phyloP scores from a whole-genome alignment of 2,113 vertebrate species.

The Takifugu bimaculatus region DNA sequence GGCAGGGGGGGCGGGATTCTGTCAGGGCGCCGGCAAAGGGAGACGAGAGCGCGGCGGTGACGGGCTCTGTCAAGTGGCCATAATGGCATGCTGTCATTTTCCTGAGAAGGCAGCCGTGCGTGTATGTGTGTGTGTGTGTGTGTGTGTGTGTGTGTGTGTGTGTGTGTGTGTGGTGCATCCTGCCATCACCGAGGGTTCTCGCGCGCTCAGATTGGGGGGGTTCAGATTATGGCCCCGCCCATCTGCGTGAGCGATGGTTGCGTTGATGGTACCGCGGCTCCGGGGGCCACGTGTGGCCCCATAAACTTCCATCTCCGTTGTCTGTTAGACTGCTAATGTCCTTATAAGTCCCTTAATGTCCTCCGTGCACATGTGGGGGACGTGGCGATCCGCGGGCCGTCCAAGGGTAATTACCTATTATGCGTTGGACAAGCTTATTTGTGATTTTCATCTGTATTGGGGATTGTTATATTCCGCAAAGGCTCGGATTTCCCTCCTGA shows the following conservation, averaged over 20 bases:
- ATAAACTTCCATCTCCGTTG: conserved; percentile 61
- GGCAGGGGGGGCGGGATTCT: conserved; percentile 51
- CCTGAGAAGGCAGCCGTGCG: conserved; percentile 41
- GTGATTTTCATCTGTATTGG: conserved; percentile 45
- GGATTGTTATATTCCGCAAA: conserved; percentile 38
- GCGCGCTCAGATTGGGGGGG: conserved; percentile 11
- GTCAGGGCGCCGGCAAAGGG: conserved; percentile 60
- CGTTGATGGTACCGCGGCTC: conserved; percentile 24
- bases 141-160: no score
- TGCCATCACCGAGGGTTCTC: conserved; percentile 3
- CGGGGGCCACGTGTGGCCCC: conserved; percentile 24
- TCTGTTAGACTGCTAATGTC: conserved; percentile 40
- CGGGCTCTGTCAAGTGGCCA: conserved; percentile 67
- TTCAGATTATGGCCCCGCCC: background rate
- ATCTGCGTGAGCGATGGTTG: background rate
- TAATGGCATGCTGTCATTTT: conserved; percentile 64
- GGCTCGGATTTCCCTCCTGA: conserved; percentile 42
- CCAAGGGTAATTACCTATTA: conserved; percentile 57
- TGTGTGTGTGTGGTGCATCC: background rate
- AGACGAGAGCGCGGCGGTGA: conserved; percentile 61
- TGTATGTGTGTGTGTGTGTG: conserved; percentile 1
- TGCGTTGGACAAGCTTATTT: conserved; percentile 56
- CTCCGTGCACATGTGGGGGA: conserved; percentile 12
- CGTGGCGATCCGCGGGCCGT: conserved; percentile 31
- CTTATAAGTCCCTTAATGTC: conserved; percentile 40